Evolutionary conservation across 1,140 invertebrate genomes (phyloP).

Genomic region (Drosophila melanica): DNA sequence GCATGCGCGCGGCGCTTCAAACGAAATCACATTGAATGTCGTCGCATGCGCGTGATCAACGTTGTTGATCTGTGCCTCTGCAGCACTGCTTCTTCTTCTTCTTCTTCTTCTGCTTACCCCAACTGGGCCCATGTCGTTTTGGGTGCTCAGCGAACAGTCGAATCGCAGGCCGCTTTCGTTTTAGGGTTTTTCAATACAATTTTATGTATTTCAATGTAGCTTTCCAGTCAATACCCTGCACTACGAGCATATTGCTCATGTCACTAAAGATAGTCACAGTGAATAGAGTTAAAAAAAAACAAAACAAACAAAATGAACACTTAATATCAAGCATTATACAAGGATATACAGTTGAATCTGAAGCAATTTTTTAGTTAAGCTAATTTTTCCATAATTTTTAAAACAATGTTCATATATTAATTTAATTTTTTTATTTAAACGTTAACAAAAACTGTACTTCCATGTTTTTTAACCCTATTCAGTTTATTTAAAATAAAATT

Average conservation of each 20-base stretch:
- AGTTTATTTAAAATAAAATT: too few species aligned
- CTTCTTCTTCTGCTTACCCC: slow-evolving; percentile 11
- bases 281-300: too few species aligned
- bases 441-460: too few species aligned
- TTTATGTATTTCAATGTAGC: slow-evolving; percentile 64
- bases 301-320: neutral
- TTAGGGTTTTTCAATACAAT: slow-evolving; percentile 76
- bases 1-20: slow-evolving; percentile 79
- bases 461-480: too few species aligned
- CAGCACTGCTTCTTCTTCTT: slow-evolving; percentile 3
- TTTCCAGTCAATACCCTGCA: slow-evolving; percentile 55
- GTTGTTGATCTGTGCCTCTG: slow-evolving; percentile 75
- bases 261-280: neutral
- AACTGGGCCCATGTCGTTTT: slow-evolving; percentile 51
- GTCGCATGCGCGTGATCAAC: slow-evolving; percentile 82
- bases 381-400: too few species aligned
- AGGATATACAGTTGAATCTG: too few species aligned
- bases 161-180: slow-evolving; percentile 60
- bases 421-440: too few species aligned
- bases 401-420: too few species aligned
- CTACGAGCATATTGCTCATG: neutral
- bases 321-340: neutral
- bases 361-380: too few species aligned
- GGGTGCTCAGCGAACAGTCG: slow-evolving; percentile 58
- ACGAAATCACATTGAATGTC: slow-evolving; percentile 82